Evolutionary conservation across 1,140 invertebrate genomes (phyloP).

Genomic region (Cyphomyrmex costatus): DNA sequence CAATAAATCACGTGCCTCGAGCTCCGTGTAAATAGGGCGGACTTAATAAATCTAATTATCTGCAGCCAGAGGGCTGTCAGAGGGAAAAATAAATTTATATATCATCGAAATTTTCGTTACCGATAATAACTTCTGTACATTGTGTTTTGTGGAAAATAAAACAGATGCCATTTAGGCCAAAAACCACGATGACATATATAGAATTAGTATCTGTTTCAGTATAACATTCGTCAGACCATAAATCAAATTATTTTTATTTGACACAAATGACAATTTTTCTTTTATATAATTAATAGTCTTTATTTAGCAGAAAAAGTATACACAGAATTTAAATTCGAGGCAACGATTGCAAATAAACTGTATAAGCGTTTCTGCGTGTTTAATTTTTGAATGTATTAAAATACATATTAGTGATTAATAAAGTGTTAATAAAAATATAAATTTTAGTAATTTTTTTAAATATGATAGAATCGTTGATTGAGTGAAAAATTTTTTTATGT

Average conservation of each 20-base stretch:
- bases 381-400: neutral
- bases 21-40: constrained; percentile 76
- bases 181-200: neutral
- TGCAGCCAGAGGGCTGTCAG: constrained; percentile 24
- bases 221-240: neutral
- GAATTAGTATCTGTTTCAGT: neutral
- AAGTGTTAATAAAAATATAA: constrained; percentile 15
- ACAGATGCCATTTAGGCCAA: neutral
- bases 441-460: neutral
- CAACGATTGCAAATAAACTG: neutral
- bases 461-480: neutral
- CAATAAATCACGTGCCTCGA: constrained; percentile 79
- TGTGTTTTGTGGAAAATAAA: constrained; percentile 50
- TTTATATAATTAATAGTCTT: constrained; percentile 12
- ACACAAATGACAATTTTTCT: constrained; percentile 23
- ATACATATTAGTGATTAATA: neutral
- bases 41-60: constrained; percentile 82
- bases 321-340: neutral
- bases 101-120: constrained; percentile 66
- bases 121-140: constrained; percentile 49
- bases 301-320: neutral
- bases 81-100: constrained; percentile 76
- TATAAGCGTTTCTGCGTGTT: neutral
- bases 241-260: constrained; percentile 18
- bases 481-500: neutral